Evolutionary conservation across 2,113 vertebrate genomes (phyloP).

Genomic region (Melanerpes formicivorus): DNA sequence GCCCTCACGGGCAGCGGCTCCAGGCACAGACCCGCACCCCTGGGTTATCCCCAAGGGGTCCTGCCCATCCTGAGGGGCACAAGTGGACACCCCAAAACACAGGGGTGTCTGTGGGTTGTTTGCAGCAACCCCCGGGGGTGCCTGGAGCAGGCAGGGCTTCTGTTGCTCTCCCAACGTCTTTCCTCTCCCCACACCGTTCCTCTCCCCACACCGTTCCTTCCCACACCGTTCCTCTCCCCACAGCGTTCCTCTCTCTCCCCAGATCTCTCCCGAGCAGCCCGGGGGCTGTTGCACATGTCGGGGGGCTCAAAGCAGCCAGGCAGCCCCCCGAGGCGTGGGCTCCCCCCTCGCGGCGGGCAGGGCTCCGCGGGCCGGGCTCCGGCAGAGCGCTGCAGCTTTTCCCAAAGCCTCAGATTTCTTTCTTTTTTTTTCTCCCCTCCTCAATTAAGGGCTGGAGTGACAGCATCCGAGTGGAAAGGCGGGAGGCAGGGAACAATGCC

Average conservation of each 20-base stretch:
- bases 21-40: not conserved
- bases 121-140: not conserved
- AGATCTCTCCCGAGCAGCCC: not conserved
- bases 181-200: fast-evolving
- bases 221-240: not conserved
- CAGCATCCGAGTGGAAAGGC: conserved; percentile 46
- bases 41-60: not conserved
- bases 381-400: not conserved
- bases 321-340: not conserved
- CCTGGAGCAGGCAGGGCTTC: not conserved
- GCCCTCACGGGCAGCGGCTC: not conserved
- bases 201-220: not conserved
- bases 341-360: not conserved
- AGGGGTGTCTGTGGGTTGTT: not conserved
- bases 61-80: not conserved
- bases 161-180: fast-evolving
- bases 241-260: not conserved
- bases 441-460: conserved; percentile 36
- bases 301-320: not conserved
- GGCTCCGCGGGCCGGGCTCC: not conserved
- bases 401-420: conserved; percentile 13
- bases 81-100: fast-evolving
- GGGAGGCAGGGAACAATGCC: conserved; percentile 23
- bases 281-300: fast-evolving
- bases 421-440: conserved; percentile 24